Evolutionary conservation across 1,140 invertebrate species (phyloP), one percentile per base, ranked within the genome.

Genomic region (Drosophila serrata): DNA sequence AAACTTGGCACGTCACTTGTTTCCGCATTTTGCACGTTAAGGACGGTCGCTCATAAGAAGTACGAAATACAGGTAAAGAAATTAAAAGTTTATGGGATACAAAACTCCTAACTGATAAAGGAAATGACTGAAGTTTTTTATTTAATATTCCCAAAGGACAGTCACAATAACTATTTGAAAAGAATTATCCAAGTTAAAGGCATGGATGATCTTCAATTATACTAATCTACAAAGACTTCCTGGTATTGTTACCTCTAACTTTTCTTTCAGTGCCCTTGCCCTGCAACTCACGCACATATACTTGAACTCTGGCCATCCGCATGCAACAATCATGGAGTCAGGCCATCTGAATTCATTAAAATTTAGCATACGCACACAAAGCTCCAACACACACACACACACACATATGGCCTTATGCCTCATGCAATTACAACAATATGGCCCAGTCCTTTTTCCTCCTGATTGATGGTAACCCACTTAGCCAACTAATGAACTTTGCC

Each of bases 21-120:
- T 87, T 87, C 84, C 84, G 82, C 75, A 76, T 88, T 87, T 88
- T 82, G 84, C 79, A 80, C 84, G 78, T 81, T 77, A 81, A 67
- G 68, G 68, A 65, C 48, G 61, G 61, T 64, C 49, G 62, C 42
- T 43, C 73, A 60, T 61, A 81, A 80, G 81, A 78, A 57, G 29
- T 39, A 64, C 17, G 17, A 22, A 27, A 48, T 27, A 29, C 51
- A 75, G 48, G 19, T 7, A 5, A 43, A 45, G 11, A 42, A 61
- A 39, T 15, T 22, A 5, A 6, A 7, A 5, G 15, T 7, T n/a
- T 24, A 3, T 24, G 24, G 24, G 4, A 24, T 24, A 24, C 24
- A 24, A 24, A 24, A 24, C 24, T 24, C 24, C n/a, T n/a, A n/a
- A n/a, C n/a, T n/a, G 2, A 24, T 24, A 3, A 24, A 24, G 24